These are phyloP conservation scores for Thalassophryne amazonica DNA, from an alignment of 2,797 vertebrate species.

Conservation along the genomic window DNA sequence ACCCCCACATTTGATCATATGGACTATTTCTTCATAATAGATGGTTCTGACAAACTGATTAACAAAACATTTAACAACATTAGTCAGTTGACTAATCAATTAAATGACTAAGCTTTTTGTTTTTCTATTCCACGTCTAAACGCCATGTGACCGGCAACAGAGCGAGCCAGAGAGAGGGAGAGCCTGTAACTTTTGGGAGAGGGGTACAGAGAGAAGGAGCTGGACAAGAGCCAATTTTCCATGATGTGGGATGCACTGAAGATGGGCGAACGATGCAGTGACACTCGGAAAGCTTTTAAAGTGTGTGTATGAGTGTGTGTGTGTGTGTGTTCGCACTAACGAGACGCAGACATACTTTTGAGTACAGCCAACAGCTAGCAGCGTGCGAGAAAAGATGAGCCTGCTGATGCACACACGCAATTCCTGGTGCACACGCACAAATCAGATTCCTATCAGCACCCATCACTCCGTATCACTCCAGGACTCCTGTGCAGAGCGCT, in stretches of 20 bases:
- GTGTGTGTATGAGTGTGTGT: constrained; percentile 18
- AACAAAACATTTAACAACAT: too few species aligned
- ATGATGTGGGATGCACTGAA: constrained; percentile 87
- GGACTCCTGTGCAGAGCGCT: constrained; percentile 54
- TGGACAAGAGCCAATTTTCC: constrained; percentile 86
- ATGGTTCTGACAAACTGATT: too few species aligned
- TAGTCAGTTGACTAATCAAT: too few species aligned
- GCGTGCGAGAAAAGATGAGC: constrained; percentile 76
- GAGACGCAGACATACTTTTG: constrained; percentile 57
- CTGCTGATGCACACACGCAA: constrained; percentile 6
- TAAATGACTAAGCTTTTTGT: constrained; percentile 29
- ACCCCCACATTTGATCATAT: too few species aligned
- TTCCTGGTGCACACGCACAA: not conserved
- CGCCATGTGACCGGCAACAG: constrained; percentile 10
- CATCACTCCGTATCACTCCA: constrained; percentile 30
- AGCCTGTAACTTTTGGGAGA: constrained; percentile 28
- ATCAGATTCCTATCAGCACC: constrained; percentile 53
- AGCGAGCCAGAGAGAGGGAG: constrained; percentile 21
- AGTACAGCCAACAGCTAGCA: constrained; percentile 77
- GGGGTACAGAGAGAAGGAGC: constrained; percentile 31
- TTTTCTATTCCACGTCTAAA: constrained; percentile 25
- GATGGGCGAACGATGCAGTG: constrained; percentile 61
- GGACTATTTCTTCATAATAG: too few species aligned
- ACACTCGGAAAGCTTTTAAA: constrained; percentile 48
- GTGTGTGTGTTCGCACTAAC: constrained; percentile 55